Evolutionary conservation across 1,140 invertebrate genomes (phyloP).

Genomic region (Frieseomelitta varia): DNA sequence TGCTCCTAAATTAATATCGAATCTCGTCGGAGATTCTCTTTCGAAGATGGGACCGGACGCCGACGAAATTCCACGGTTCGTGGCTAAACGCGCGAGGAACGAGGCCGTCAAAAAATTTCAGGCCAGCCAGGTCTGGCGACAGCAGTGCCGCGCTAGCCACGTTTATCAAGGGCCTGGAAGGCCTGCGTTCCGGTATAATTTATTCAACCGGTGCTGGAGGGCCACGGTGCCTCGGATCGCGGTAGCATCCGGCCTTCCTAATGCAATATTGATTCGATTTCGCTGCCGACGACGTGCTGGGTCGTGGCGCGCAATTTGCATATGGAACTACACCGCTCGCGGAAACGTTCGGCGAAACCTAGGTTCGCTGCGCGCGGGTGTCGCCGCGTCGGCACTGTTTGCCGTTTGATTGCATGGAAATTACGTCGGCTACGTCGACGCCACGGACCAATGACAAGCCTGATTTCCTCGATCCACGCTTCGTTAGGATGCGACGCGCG

Average conservation of each 20-base stretch:
- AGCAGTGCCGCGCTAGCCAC: not conserved
- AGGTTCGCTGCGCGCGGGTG: slow-evolving; percentile 12
- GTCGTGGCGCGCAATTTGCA: slow-evolving; percentile 63
- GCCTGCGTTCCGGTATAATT: slow-evolving; percentile 31
- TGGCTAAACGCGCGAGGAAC: not conserved
- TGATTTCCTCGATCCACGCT: slow-evolving; percentile 52
- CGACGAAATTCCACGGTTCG: not conserved
- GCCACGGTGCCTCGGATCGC: slow-evolving; percentile 37
- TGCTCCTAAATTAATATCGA: not conserved
- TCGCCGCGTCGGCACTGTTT: slow-evolving; percentile 46
- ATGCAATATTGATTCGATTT: slow-evolving; percentile 68
- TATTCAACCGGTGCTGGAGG: slow-evolving; percentile 32
- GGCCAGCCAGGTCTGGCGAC: not conserved
- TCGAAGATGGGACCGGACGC: not conserved
- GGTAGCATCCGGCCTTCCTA: slow-evolving; percentile 51
- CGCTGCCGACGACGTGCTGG: slow-evolving; percentile 40
- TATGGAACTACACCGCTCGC: slow-evolving; percentile 61
- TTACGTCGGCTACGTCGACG: slow-evolving; percentile 54
- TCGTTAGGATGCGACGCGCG: slow-evolving; percentile 27
- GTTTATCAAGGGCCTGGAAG: slow-evolving; percentile 21
- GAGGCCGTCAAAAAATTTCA: slow-evolving; percentile 1
- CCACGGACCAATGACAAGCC: slow-evolving; percentile 53
- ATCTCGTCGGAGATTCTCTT: not conserved
- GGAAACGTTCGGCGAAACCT: slow-evolving; percentile 29
- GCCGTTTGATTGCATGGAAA: slow-evolving; percentile 68